These are phyloP conservation scores for Periophthalmodon schlosseri DNA, from an alignment of 2,113 vertebrate genomes.

Conservation along the genomic window DNA sequence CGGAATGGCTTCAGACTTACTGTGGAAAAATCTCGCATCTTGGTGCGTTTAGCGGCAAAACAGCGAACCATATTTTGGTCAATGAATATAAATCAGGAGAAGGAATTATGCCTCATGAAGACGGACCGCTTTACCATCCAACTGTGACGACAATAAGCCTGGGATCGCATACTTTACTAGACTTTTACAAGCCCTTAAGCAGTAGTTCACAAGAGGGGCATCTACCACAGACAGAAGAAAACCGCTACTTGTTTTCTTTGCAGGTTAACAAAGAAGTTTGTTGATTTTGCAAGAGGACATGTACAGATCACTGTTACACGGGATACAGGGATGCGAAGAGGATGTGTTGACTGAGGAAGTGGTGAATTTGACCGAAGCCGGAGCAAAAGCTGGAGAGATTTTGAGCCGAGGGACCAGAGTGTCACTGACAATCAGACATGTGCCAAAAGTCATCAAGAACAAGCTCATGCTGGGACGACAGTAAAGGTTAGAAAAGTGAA, in stretches of 20 bases:
- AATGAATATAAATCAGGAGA: constrained; percentile 88
- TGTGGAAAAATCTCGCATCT: constrained; percentile 83
- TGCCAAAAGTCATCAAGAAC: constrained; percentile 84
- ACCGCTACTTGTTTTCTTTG: constrained; percentile 78
- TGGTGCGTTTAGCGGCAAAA: constrained; percentile 79
- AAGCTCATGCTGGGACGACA: constrained; percentile 77
- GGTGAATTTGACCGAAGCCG: constrained; percentile 70
- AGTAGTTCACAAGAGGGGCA: constrained; percentile 35
- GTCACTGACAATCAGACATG: constrained; percentile 86
- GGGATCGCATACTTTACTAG: constrained; percentile 87
- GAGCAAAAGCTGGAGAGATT: constrained; percentile 53
- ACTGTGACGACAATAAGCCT: constrained; percentile 88
- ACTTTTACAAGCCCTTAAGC: constrained; percentile 82
- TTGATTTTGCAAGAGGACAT: constrained; percentile 82
- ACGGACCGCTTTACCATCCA: constrained; percentile 89
- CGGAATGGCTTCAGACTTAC: constrained; percentile 82
- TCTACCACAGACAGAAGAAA: constrained; percentile 71
- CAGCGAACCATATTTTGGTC: constrained; percentile 89
- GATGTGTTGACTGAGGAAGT: constrained; percentile 76
- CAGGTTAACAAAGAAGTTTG: constrained; percentile 83
- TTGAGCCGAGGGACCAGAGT: constrained; percentile 80
- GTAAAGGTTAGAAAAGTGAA: constrained; percentile 27
- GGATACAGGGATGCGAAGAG: constrained; percentile 65
- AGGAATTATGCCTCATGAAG: constrained; percentile 93
- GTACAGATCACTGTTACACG: constrained; percentile 84